A percentile compares a stretch with the other conserved stretches of the same genome.
These are phyloP conservation scores for Manis pentadactyla DNA, from an alignment of 2,797 vertebrate genomes.

Conservation along the genomic window DNA sequence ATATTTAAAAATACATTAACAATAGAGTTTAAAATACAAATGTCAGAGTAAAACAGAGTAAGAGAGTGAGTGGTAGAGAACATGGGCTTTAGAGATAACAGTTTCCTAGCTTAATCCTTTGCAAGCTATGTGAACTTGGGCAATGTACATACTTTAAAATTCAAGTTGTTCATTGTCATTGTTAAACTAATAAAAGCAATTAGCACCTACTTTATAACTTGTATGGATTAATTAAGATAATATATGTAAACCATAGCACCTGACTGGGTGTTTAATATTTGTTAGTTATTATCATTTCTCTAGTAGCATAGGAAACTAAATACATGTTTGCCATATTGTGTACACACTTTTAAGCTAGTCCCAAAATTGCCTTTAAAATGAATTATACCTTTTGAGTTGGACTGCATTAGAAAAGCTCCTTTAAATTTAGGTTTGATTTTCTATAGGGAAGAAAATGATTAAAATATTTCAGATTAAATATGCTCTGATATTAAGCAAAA, in stretches of 20 bases:
- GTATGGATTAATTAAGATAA: neutral
- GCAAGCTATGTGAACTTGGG: neutral
- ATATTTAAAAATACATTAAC: neutral
- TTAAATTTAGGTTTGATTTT: constrained; percentile 55
- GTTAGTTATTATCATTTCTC: neutral
- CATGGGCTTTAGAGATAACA: neutral
- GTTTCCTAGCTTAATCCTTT: neutral
- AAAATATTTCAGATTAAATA: constrained; percentile 27
- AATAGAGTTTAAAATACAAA: neutral
- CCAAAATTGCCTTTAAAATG: constrained; percentile 16
- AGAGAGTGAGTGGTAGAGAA: neutral
- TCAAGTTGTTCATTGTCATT: neutral
- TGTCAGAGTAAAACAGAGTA: neutral
- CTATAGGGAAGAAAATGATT: neutral
- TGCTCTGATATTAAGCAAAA: constrained; percentile 7
- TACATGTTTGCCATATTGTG: neutral
- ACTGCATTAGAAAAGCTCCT: neutral
- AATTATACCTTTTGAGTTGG: neutral
- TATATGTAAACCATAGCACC: neutral
- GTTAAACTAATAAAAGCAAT: constrained; percentile 10
- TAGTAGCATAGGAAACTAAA: neutral
- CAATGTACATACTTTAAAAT: neutral
- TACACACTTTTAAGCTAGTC: neutral
- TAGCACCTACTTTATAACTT: neutral
- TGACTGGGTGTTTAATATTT: neutral